Evolutionary conservation across 2,888 invertebrate species (phyloP), one percentile per base, ranked within the genome.

Genomic region (Rhopalosiphum nymphaeae): DNA sequence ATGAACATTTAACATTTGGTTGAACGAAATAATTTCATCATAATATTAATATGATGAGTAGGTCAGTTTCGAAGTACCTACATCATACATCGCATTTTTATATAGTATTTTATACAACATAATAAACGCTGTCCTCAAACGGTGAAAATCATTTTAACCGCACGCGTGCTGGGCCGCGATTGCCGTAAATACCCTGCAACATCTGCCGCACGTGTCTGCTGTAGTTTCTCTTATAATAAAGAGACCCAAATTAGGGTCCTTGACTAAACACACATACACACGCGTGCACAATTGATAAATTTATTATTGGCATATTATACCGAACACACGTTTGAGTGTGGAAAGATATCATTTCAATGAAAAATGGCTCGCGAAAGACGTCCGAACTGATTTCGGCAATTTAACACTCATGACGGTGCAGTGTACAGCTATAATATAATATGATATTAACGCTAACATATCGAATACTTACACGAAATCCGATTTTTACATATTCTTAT

Each of bases 151-250:
- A 61, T 61, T 89, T 42, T 26, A 91, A 61, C 46, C 26, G 61
- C 44, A 26, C 92, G 92, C 87, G 91, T 78, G 36, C 78, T 21
- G 36, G n/a, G 36, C 78, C 78, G 7, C 78, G 36, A 36, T 56
- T 26, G n/a, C 46, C 46, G 42, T 91, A 91, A 84, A 84, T 57
- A 85, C 85, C 49, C 26, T 44, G 46, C 44, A 56, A 86, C 92
- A 92, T 92, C 92, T 92, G 92, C 92, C 92, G 46, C 92, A 87
- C 92, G 92, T 92, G 85, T 46, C 92, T 46, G 86, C 92, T 46
- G 86, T 36, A 78, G 78, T 78, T 92, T 57, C 92, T 92, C 87
- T 92, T 87, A 78, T 78, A 78, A 78, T 78, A 61, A 92, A 92
- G 92, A 86, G 57, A 87, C 42, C 61, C 25, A 61, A 92, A 92